These are phyloP conservation scores for Dasysyrphus tricinctus DNA, from an alignment of 2,888 invertebrate species.

Conservation along the genomic window DNA sequence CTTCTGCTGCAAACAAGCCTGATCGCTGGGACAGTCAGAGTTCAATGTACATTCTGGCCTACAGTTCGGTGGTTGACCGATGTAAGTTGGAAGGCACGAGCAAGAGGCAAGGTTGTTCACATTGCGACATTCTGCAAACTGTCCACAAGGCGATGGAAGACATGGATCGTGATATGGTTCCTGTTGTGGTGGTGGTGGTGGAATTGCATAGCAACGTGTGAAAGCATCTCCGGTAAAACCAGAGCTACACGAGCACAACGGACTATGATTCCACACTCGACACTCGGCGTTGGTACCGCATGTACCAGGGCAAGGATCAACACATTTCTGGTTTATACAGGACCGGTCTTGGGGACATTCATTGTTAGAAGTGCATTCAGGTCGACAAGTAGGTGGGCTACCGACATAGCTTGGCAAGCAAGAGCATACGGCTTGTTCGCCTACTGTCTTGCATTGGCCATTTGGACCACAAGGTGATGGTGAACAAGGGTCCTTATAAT, in stretches of 20 bases:
- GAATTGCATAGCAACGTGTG: constrained; percentile 85
- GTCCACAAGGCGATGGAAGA: constrained; percentile 88
- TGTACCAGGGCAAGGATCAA: constrained; percentile 86
- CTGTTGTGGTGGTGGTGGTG: constrained; percentile 81
- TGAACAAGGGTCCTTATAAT: constrained; percentile 86
- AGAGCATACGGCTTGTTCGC: constrained; percentile 86
- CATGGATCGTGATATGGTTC: constrained; percentile 85
- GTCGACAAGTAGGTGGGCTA: constrained; percentile 88
- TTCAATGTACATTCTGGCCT: constrained; percentile 89
- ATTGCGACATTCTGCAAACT: constrained; percentile 87
- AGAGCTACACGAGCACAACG: constrained; percentile 86
- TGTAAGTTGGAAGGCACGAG: constrained; percentile 86
- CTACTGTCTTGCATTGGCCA: constrained; percentile 88
- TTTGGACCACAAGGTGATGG: constrained; percentile 91
- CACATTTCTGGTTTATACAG: constrained; percentile 86
- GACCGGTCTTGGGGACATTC: constrained; percentile 86
- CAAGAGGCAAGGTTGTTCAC: constrained; percentile 86
- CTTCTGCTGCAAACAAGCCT: constrained; percentile 88
- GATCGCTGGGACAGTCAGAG: constrained; percentile 87
- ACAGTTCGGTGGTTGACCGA: constrained; percentile 89
- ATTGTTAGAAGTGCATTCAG: constrained; percentile 86
- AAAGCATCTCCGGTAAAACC: constrained; percentile 90
- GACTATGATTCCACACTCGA: constrained; percentile 85
- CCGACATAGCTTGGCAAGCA: constrained; percentile 86
- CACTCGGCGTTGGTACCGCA: constrained; percentile 87